These are phyloP conservation scores for Papilio aristodemus DNA, from an alignment of 1,140 invertebrate genomes.

Conservation along the genomic window DNA sequence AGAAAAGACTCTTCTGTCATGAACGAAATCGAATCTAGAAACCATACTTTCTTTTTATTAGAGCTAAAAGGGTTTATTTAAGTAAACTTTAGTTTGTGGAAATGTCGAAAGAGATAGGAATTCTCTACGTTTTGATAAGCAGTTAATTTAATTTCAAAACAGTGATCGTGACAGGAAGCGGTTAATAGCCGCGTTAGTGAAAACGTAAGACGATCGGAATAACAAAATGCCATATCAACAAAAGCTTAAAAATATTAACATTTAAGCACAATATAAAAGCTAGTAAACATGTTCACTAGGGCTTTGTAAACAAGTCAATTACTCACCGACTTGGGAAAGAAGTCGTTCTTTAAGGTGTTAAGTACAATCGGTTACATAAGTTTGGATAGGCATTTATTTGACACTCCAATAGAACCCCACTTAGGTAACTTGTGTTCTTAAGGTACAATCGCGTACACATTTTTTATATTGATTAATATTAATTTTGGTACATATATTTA, in stretches of 20 bases:
- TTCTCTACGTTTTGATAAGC: constrained; percentile 17
- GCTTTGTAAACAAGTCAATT: constrained; percentile 46
- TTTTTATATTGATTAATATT: neutral
- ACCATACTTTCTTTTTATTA: neutral
- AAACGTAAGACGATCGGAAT: constrained; percentile 15
- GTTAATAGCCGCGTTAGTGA: constrained; percentile 7
- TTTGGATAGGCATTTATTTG: constrained; percentile 43
- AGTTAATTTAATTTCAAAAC: constrained; percentile 29
- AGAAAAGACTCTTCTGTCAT: no score
- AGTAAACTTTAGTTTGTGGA: neutral
- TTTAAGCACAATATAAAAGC: constrained; percentile 24
- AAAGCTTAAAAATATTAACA: constrained; percentile 16
- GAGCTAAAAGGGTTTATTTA: neutral
- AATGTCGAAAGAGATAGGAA: neutral
- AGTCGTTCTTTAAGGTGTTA: constrained; percentile 47
- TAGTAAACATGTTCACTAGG: constrained; percentile 38
- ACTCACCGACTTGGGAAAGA: constrained; percentile 43
- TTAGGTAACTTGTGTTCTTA: constrained; percentile 36
- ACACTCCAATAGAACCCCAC: constrained; percentile 56
- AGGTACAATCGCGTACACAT: constrained; percentile 39
- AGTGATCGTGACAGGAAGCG: constrained; percentile 19
- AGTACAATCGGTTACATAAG: constrained; percentile 49
- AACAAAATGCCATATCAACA: neutral
- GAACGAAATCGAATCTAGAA: no score
- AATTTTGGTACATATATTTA: no score